Conservation (phyloP, 2,797 vertebrate genomes). For the Microhierax caerulescens region DNA sequence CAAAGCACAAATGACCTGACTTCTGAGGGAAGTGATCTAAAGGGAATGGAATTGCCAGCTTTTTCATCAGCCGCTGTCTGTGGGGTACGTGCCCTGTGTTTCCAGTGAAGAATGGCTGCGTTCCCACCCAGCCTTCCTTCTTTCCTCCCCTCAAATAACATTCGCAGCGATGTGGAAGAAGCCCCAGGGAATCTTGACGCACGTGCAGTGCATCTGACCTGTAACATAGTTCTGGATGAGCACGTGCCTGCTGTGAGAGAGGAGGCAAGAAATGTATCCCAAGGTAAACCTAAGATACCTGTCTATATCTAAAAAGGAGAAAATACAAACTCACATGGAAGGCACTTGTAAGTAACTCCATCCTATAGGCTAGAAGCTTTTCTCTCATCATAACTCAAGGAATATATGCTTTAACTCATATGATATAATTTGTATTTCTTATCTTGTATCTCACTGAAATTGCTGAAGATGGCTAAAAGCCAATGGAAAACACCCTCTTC, state of each 20-base stretch:
- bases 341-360: not conserved
- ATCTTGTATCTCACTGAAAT: not conserved
- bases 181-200: not conserved
- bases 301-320: not conserved
- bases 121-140: too few relatives aligned
- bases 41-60: not conserved
- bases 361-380: not conserved
- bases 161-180: not conserved
- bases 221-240: not conserved
- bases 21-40: not conserved
- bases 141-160: not conserved
- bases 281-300: fast-evolving
- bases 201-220: fast-evolving
- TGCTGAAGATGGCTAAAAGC: not conserved
- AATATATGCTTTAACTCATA: not conserved
- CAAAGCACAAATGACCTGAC: not conserved
- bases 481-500: not conserved
- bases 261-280: not conserved
- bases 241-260: not conserved
- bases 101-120: not conserved
- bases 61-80: fast-evolving
- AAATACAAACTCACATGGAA: not conserved
- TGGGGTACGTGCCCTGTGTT: fast-evolving
- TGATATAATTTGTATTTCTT: not conserved
- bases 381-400: not conserved